Evolutionary conservation across 2,797 vertebrate genomes (phyloP).

Genomic region (Bovichtus diacanthus): DNA sequence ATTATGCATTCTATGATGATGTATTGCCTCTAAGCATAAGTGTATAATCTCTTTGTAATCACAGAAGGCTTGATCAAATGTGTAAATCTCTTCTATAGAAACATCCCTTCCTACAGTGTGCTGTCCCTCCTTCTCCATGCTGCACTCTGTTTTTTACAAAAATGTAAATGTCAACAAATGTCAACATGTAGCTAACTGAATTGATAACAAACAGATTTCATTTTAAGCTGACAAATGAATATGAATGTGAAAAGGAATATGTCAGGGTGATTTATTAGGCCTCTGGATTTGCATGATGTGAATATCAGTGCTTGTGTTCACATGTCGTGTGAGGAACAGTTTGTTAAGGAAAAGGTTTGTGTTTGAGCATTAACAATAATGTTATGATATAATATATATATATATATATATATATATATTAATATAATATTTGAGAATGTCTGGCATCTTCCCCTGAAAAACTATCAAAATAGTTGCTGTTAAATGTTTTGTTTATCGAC

Average conservation of each 20-base stretch:
- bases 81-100: conserved; percentile 3
- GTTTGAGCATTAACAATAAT: no score
- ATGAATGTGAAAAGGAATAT: conserved; percentile 18
- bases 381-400: no score
- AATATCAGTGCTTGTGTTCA: background rate
- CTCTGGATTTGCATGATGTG: background rate
- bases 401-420: no score
- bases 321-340: background rate
- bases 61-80: background rate
- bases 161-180: conserved; percentile 58
- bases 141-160: conserved; percentile 21
- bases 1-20: background rate
- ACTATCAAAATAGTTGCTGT: no score
- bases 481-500: no score
- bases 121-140: background rate
- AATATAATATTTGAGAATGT: no score
- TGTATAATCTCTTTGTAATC: conserved; percentile 1
- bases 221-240: conserved; percentile 28
- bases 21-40: background rate
- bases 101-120: background rate
- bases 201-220: conserved; percentile 20
- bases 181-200: conserved; percentile 21
- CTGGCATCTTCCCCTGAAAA: no score
- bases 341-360: no score
- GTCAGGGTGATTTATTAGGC: background rate